A percentile compares a stretch with the other conserved stretches of the same genome.
phyloP scores from a whole-genome alignment of 2,888 invertebrate species.

The Trissonchulus latispiculum region DNA sequence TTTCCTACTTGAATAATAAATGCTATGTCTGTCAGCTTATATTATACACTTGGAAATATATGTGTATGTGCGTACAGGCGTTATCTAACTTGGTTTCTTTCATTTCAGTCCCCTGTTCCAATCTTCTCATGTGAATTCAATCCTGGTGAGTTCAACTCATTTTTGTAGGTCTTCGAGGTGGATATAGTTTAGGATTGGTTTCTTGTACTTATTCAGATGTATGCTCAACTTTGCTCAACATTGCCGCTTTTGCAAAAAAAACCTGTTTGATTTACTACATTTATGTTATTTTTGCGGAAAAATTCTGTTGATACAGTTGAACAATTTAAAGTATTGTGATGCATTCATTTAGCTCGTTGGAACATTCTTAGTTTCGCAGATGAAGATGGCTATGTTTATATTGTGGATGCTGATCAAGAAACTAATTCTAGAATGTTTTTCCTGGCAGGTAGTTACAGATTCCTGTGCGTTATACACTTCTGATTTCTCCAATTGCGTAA shows the following conservation, averaged over 20 bases:
- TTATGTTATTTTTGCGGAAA: too few species aligned
- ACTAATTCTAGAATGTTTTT: not conserved
- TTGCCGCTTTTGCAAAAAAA: not conserved
- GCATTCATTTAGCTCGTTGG: not conserved
- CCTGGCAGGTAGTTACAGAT: too few species aligned
- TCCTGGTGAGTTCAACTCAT: not conserved
- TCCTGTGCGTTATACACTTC: too few species aligned
- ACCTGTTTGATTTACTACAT: too few species aligned
- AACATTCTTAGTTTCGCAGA: constrained; percentile 12
- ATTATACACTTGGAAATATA: too few species aligned
- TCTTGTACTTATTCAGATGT: not conserved
- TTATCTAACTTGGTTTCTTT: too few species aligned
- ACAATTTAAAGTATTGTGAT: too few species aligned
- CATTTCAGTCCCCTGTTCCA: not conserved
- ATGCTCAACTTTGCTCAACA: not conserved
- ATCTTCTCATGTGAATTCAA: not conserved
- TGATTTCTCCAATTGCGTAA: too few species aligned
- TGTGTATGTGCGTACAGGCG: too few species aligned
- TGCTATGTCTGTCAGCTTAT: too few species aligned
- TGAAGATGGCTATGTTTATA: constrained; percentile 13
- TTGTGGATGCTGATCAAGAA: not conserved
- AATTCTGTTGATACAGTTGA: too few species aligned
- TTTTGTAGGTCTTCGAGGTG: not conserved
- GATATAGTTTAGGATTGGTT: not conserved
- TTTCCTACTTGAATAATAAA: too few species aligned